Conservation (phyloP, 2,888 invertebrate genomes). For the Oithona nana region DNA sequence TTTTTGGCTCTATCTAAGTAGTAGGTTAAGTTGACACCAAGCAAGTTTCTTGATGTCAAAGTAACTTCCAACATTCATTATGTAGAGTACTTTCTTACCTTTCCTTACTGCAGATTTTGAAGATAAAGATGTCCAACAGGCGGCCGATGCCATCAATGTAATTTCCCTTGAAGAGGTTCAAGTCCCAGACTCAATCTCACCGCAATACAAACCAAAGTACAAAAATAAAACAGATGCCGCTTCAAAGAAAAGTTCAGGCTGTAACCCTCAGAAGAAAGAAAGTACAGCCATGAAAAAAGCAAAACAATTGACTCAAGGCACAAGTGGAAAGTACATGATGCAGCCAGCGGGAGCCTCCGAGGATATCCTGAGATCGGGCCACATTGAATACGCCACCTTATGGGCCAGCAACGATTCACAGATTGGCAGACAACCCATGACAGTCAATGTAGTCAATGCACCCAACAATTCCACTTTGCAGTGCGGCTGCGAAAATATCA, state of each 20-base stretch:
- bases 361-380: slow-evolving; percentile 11
- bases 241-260: too few relatives aligned
- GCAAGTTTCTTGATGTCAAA: too few relatives aligned
- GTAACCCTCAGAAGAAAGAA: too few relatives aligned
- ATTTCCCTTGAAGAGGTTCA: background rate
- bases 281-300: too few relatives aligned
- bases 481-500: slow-evolving; percentile 17
- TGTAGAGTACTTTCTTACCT: too few relatives aligned
- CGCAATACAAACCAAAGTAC: background rate
- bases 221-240: background rate
- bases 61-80: too few relatives aligned
- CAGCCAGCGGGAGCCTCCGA: background rate
- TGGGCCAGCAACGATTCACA: slow-evolving; percentile 9
- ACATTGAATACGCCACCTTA: background rate
- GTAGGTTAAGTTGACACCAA: too few relatives aligned
- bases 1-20: too few relatives aligned
- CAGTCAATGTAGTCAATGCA: slow-evolving; percentile 15
- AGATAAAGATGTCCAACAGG: background rate
- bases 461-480: slow-evolving; percentile 17
- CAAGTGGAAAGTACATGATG: background rate
- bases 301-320: too few relatives aligned
- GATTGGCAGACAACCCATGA: background rate
- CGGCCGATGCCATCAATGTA: background rate
- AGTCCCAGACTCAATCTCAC: background rate
- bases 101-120: too few relatives aligned